Evolutionary conservation across 2,888 invertebrate species (phyloP).

Genomic region (Zonitis immaculata): DNA sequence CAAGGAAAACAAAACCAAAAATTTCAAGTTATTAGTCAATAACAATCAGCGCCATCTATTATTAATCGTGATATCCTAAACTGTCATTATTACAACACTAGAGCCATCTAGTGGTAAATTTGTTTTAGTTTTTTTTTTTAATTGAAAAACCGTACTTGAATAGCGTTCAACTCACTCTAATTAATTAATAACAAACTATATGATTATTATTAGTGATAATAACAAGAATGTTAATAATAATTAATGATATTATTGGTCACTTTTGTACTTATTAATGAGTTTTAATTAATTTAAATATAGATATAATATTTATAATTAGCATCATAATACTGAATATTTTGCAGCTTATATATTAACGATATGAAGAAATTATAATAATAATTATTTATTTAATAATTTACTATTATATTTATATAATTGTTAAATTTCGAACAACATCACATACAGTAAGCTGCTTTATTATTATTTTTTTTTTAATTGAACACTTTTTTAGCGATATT

Average conservation of each 20-base stretch:
- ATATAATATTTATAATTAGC: constrained; percentile 3
- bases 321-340: constrained; percentile 34
- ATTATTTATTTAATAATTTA: constrained; percentile 4
- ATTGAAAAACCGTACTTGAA: no score
- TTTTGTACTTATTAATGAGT: constrained; percentile 31
- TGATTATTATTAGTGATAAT: constrained; percentile 3
- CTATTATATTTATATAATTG: not conserved
- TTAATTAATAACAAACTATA: not conserved
- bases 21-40: not conserved
- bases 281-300: constrained; percentile 2
- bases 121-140: no score
- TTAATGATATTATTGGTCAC: constrained; percentile 24
- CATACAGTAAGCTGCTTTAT: constrained; percentile 18
- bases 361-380: constrained; percentile 24
- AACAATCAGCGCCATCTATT: not conserved
- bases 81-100: no score
- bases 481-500: constrained; percentile 33
- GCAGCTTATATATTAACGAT: constrained; percentile 33
- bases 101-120: not conserved
- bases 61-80: no score
- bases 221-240: constrained; percentile 16
- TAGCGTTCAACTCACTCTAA: not conserved
- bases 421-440: constrained; percentile 15
- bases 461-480: no score
- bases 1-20: no score